These are phyloP conservation scores for Melieria crassipennis DNA, from an alignment of 2,888 invertebrate species.

Conservation along the genomic window DNA sequence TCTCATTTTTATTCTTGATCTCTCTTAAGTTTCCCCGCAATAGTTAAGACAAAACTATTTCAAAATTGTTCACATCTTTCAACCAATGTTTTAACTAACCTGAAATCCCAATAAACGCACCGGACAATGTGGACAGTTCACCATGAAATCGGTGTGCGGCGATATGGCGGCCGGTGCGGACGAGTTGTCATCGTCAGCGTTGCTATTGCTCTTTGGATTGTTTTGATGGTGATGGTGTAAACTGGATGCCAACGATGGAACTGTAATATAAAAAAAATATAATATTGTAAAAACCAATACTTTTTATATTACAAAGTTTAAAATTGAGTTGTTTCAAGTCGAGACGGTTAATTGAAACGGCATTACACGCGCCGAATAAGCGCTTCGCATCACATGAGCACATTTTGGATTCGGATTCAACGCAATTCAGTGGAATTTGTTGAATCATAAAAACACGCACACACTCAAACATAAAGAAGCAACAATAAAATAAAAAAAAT, in stretches of 20 bases:
- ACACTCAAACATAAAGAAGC: neutral
- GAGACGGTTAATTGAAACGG: neutral
- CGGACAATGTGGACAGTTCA: slow-evolving; percentile 67
- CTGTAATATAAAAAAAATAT: slow-evolving; percentile 53
- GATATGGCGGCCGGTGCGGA: slow-evolving; percentile 47
- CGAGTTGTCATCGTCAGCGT: slow-evolving; percentile 55
- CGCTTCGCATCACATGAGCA: too few relatives aligned
- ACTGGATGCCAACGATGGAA: slow-evolving; percentile 65
- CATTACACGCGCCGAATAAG: too few relatives aligned
- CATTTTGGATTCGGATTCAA: too few relatives aligned
- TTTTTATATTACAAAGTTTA: neutral
- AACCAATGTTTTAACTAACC: slow-evolving; percentile 45
- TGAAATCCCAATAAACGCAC: slow-evolving; percentile 64
- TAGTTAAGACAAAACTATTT: too few relatives aligned
- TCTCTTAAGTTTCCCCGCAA: too few relatives aligned
- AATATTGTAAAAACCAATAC: too few relatives aligned
- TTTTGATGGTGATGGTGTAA: slow-evolving; percentile 58
- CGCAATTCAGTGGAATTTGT: neutral
- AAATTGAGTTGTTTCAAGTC: neutral
- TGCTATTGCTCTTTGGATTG: slow-evolving; percentile 47
- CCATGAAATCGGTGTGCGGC: slow-evolving; percentile 59
- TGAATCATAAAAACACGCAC: neutral
- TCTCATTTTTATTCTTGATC: too few relatives aligned
- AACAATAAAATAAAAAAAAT: slow-evolving; percentile 5
- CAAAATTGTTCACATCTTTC: too few relatives aligned